Percentiles rank a stretch among this genome's conserved stretches.
Evolutionary conservation across 2,797 vertebrate species (phyloP).

Genomic region (Austrolebias charrua): DNA sequence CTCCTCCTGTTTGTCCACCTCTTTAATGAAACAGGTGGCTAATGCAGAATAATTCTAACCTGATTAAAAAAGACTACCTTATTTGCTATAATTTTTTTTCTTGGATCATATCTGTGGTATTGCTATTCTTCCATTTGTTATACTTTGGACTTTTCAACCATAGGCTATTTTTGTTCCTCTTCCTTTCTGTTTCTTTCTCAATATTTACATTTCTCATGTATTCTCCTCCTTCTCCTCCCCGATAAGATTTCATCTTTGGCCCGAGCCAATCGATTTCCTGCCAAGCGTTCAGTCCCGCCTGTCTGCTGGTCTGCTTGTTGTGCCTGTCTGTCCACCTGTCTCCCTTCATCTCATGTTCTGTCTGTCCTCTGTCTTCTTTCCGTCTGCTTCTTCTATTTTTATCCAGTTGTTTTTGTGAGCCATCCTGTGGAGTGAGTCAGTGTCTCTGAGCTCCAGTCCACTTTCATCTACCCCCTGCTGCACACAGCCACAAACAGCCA

Average conservation of each 20-base stretch:
- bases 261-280: slow-evolving; percentile 53
- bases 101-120: not conserved
- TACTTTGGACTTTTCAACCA: not conserved
- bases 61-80: slow-evolving; percentile 22
- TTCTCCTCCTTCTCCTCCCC: slow-evolving; percentile 9
- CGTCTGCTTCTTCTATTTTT: slow-evolving; percentile 66
- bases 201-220: slow-evolving; percentile 28
- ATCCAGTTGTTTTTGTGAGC: slow-evolving; percentile 69
- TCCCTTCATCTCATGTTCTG: slow-evolving; percentile 39
- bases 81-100: not conserved
- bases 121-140: too few relatives aligned
- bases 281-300: slow-evolving; percentile 32
- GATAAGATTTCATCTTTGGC: slow-evolving; percentile 22
- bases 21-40: slow-evolving; percentile 25
- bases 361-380: slow-evolving; percentile 52
- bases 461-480: slow-evolving; percentile 57
- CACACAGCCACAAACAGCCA: slow-evolving; percentile 17
- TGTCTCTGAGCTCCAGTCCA: slow-evolving; percentile 65
- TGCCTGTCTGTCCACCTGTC: slow-evolving; percentile 45
- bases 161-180: not conserved
- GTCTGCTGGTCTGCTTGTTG: slow-evolving; percentile 9
- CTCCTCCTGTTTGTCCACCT: too few relatives aligned
- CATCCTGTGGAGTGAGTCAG: slow-evolving; percentile 65
- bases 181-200: slow-evolving; percentile 13
- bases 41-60: slow-evolving; percentile 41